Evolutionary conservation across 2,888 invertebrate species (phyloP), one percentile per base, ranked within the genome.

Genomic region (Hymenopus coronatus): DNA sequence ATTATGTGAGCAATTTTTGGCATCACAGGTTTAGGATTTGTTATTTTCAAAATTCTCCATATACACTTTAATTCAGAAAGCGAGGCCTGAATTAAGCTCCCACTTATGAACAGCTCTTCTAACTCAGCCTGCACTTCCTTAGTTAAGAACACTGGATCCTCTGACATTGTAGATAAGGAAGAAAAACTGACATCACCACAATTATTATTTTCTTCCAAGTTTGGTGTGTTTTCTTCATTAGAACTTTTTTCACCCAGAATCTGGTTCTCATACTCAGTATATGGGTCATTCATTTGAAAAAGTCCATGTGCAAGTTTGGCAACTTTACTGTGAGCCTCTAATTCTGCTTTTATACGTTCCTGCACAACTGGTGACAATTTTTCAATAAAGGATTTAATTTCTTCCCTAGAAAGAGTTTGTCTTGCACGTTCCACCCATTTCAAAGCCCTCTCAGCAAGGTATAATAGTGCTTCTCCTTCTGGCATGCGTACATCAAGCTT

Each of bases 401-500:
- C 97, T 85, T 96, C 95, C 20, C 95, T 95, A 54, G 94, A 94
- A 20, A 96, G 93, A 9, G 96, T 94, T 92, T 96, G 96, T 70
- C 97, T 94, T 20, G 97, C 97, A 33, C 96, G 94, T 94, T 97
- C 94, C 93, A 98, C 98, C 98, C 98, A 99, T 91, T 97, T 97
- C 98, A 98, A 98, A 28, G 98, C 98, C 89, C 98, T 95, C 94
- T 99, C 98, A 0, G 98, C 98, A 90, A 98, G 95, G 93, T 98
- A 97, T 93, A 98, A 98, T 89, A 99, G 94, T 0, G 98, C 98
- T 92, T 98, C 98, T 89, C 98, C 98, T 94, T 99, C 99, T 0
- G 98, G 97, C 92, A 99, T 93, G 28, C 97, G 95, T 83, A 97
- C 96, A 28, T 96, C 96, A 30, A 94, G 91, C 91, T 94, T 94